Evolutionary conservation across 2,888 invertebrate species (phyloP).

Genomic region (Norana najaformis): DNA sequence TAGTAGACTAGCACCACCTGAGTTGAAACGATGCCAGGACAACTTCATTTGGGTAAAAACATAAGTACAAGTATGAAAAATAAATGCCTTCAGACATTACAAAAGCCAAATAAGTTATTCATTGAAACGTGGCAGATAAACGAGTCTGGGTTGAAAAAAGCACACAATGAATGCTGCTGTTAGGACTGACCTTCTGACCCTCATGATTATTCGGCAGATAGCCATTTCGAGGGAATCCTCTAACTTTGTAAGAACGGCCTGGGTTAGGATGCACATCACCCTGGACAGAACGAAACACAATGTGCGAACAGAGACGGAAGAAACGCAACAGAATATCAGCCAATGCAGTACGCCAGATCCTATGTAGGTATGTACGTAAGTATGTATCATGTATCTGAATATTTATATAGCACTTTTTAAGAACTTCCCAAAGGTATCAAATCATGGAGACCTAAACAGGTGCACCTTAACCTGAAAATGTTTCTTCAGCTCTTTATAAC

Average conservation of each 20-base stretch:
- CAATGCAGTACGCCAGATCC: background rate
- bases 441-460: background rate
- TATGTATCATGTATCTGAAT: slow-evolving; percentile 28
- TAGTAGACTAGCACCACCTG: background rate
- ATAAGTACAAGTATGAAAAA: background rate
- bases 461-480: too few relatives aligned
- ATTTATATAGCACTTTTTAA: too few relatives aligned
- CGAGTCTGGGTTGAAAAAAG: background rate
- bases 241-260: slow-evolving; percentile 60
- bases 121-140: background rate
- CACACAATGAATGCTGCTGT: background rate
- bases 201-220: slow-evolving; percentile 82
- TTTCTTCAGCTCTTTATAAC: too few relatives aligned
- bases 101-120: background rate
- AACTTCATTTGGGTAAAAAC: background rate
- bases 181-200: slow-evolving; percentile 70
- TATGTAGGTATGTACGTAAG: slow-evolving; percentile 25
- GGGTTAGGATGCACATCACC: slow-evolving; percentile 59
- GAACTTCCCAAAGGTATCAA: too few relatives aligned
- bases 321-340: background rate
- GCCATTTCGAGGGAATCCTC: slow-evolving; percentile 67
- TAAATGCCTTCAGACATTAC: background rate
- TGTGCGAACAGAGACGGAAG: background rate
- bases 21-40: background rate
- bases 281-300: slow-evolving; percentile 42